These are phyloP conservation scores for Allolobophora icterica DNA, from an alignment of 2,888 invertebrate genomes.

Conservation along the genomic window DNA sequence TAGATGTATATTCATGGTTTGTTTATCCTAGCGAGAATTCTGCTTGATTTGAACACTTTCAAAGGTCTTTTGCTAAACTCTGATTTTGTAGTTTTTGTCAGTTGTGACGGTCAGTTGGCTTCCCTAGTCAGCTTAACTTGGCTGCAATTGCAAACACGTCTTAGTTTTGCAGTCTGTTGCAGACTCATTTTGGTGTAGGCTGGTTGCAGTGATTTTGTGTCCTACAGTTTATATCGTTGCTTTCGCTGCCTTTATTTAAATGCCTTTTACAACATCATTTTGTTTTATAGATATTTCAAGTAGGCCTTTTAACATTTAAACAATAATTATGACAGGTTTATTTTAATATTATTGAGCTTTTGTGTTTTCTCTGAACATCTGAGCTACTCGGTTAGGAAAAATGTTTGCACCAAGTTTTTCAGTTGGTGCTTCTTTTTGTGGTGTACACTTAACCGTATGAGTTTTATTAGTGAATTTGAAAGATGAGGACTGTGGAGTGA, in stretches of 20 bases:
- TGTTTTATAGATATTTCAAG: background rate
- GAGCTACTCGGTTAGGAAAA: background rate
- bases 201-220: background rate
- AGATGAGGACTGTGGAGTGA: background rate
- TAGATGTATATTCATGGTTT: background rate
- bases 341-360: background rate
- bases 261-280: background rate
- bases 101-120: background rate
- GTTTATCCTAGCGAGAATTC: background rate
- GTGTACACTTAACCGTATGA: background rate
- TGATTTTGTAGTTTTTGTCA: background rate
- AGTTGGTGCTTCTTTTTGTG: background rate
- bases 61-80: background rate
- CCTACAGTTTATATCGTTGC: background rate
- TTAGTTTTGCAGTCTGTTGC: background rate
- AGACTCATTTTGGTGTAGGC: background rate
- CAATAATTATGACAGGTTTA: background rate
- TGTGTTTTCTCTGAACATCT: background rate
- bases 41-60: background rate
- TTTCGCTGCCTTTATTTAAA: background rate
- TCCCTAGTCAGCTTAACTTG: background rate
- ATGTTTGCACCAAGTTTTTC: background rate
- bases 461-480: background rate
- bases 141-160: background rate
- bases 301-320: background rate